Conservation (phyloP, 2,888 invertebrate species). For the Tuta absoluta region DNA sequence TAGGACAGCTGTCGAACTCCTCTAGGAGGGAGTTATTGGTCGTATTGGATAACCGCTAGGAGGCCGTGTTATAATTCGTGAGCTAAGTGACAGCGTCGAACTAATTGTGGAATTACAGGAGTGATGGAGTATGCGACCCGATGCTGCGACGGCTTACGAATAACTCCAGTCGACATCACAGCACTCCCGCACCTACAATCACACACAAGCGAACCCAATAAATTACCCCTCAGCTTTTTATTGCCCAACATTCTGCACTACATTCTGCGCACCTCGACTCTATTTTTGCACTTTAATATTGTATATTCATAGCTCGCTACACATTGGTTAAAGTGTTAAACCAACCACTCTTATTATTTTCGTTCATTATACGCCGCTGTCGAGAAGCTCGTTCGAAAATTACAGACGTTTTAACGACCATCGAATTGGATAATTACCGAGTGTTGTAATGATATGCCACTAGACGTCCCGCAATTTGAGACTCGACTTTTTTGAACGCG, state of each 20-base stretch:
- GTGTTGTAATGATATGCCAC: slow-evolving; percentile 57
- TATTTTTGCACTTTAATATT: slow-evolving; percentile 44
- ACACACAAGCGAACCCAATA: slow-evolving; percentile 42
- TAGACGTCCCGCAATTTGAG: slow-evolving; percentile 57
- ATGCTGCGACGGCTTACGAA: slow-evolving; percentile 8
- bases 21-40: slow-evolving; percentile 34
- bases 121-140: slow-evolving; percentile 47
- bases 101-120: slow-evolving; percentile 58
- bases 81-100: slow-evolving; percentile 48
- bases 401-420: slow-evolving; percentile 61
- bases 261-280: slow-evolving; percentile 42
- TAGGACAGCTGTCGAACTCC: slow-evolving; percentile 24
- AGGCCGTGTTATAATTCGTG: slow-evolving; percentile 43
- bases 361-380: slow-evolving; percentile 50
- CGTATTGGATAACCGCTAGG: slow-evolving; percentile 39
- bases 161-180: slow-evolving; percentile 14
- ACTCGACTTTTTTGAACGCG: slow-evolving; percentile 49
- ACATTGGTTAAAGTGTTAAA: slow-evolving; percentile 55
- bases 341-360: slow-evolving; percentile 59
- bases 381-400: slow-evolving; percentile 60
- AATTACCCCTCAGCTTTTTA: slow-evolving; percentile 41
- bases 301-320: slow-evolving; percentile 35
- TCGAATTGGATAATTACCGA: slow-evolving; percentile 71
- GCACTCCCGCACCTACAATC: slow-evolving; percentile 31
- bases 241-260: slow-evolving; percentile 35